Evolutionary conservation across 2,113 vertebrate species (phyloP), one percentile per base, ranked within the genome.

Genomic region (Oenanthe melanoleuca): DNA sequence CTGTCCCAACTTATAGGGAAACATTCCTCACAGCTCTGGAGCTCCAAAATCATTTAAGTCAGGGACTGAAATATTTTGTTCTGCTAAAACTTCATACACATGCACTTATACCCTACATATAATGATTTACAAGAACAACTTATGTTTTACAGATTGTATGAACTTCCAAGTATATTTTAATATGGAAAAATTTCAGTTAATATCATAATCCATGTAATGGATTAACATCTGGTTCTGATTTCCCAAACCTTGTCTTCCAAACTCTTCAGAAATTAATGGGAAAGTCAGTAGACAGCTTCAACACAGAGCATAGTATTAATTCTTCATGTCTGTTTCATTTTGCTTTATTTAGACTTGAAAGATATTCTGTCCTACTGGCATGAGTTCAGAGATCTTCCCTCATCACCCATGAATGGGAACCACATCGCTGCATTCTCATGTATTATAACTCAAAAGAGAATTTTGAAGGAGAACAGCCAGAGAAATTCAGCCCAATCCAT

Each of bases 331-430:
- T 88, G 45, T 88, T 92, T 86, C 4, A 59, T 92, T 94, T 92
- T 71, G 49, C 75, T 92, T 85, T 88, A 88, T 81, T 92, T 92
- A 82, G 53, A 66, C 63, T 78, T 89, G 57, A 87, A 87, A 89
- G 42, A 70, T 74, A 59, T 33, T 84, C 64, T 82, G 1, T 52
- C 16, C 42, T 79, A 57, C 57, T 65, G 71, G 86, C 66, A 52
- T 26, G 33, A 89, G 40, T 79, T 85, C 75, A 75, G 82, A 63
- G 56, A 75, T 79, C 53, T 75, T 85, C 79, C 61, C 29, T 88
- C 47, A 92, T 79, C 74, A 49, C 31, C 49, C 28, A 26, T 75
- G 78, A 88, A 71, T 60, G 50, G 66, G 34, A 88, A 82, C 82
- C 53, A 60, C 67, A 67, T 71, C 44, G 7, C 61, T 82, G 26